These are phyloP conservation scores for Barypeithes pellucidus DNA, from an alignment of 2,888 invertebrate species.

Conservation along the genomic window DNA sequence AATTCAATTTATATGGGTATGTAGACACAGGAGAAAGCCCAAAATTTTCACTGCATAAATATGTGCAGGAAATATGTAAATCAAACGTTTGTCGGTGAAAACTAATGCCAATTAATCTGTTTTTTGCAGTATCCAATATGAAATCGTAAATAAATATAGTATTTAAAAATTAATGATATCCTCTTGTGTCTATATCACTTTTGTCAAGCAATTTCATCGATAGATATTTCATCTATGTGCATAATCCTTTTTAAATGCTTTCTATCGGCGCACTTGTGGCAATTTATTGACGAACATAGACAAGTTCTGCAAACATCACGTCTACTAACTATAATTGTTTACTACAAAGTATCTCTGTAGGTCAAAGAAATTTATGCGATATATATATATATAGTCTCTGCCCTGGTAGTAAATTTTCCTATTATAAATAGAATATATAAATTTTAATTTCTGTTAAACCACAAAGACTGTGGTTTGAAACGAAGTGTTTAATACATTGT, in stretches of 20 bases:
- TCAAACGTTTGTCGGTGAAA: no score
- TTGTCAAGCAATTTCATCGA: background rate
- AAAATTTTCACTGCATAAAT: background rate
- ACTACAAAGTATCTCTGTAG: conserved; percentile 54
- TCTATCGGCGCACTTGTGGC: conserved; percentile 30
- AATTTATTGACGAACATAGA: conserved; percentile 35
- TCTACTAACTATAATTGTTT: conserved; percentile 43
- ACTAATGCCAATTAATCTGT: no score
- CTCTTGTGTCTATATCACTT: no score
- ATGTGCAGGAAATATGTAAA: no score
- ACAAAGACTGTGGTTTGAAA: conserved; percentile 13
- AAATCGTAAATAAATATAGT: no score
- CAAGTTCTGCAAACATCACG: conserved; percentile 31
- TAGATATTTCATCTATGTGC: conserved; percentile 15
- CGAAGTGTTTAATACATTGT: background rate
- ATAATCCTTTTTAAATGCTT: conserved; percentile 43
- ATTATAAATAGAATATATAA: background rate
- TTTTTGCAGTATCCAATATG: no score
- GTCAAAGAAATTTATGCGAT: conserved; percentile 53
- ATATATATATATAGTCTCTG: no score
- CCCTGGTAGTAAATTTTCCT: no score
- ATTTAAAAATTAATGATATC: no score
- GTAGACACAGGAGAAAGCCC: background rate
- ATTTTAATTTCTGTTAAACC: conserved; percentile 2
- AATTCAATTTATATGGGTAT: background rate